A percentile compares a stretch with the other conserved stretches of the same genome.
These are phyloP conservation scores for Centrocercus urophasianus DNA, from an alignment of 2,113 vertebrate species.

Conservation along the genomic window DNA sequence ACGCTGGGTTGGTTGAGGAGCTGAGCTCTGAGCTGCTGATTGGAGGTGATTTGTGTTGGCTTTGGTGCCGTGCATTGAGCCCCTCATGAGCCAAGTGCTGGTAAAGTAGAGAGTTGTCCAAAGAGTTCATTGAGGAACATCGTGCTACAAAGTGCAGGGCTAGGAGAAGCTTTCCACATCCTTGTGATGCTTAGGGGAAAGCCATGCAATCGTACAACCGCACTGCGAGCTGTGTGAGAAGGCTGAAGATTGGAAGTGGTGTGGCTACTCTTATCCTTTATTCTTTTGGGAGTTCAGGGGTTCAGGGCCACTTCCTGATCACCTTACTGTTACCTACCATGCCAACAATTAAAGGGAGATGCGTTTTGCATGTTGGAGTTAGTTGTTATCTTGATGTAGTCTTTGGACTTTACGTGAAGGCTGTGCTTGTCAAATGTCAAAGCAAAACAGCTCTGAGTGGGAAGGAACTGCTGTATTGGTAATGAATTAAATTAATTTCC, in stretches of 20 bases:
- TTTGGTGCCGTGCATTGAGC: neutral
- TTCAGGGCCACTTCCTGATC: neutral
- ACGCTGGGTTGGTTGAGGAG: neutral
- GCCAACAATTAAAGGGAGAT: neutral
- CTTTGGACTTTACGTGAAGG: neutral
- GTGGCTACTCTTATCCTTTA: neutral
- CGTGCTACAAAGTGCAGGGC: neutral
- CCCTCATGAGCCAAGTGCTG: neutral
- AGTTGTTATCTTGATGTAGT: neutral
- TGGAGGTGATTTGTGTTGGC: neutral
- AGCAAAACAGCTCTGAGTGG: neutral
- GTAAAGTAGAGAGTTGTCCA: neutral
- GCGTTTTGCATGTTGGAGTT: neutral
- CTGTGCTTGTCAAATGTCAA: neutral
- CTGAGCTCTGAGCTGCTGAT: neutral
- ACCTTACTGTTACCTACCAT: accelerated
- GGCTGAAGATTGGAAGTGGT: neutral
- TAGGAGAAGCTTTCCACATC: neutral
- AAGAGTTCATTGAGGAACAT: neutral
- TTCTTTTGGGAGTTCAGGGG: accelerated
- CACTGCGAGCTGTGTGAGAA: accelerated
- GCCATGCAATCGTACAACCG: neutral
- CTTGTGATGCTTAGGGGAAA: neutral
- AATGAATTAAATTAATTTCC: neutral
- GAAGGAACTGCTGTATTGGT: neutral